Base-by-base conservation (phyloP, 2,113 vertebrate species). In the Pampusana beccarii region DNA sequence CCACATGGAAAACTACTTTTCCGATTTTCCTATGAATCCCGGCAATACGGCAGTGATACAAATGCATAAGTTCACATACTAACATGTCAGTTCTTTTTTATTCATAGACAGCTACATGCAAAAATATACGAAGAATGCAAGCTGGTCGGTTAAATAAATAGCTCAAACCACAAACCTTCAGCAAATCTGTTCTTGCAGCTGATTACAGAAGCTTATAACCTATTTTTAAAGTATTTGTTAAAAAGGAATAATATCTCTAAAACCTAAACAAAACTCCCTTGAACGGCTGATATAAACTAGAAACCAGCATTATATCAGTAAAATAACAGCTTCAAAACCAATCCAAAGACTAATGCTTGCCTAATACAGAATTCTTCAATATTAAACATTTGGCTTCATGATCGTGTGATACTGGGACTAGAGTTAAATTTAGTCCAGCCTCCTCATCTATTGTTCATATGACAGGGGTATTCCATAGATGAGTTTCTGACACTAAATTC, bases 81-180 rank as follows among this genome's bases (percentile, higher is more conserved):
- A 95, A 89, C 91, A 89, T 92, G 86, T 84, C 80, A 50, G 77
- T 91, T 66, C 36, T 91, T 90, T 94, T 94, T 97, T 96, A 95
- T 66, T 95, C 88, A 85, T 88, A 93, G 94, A 95, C 0, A 23
- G 87, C 94, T 96, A 72, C 17, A 42, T 73, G 67, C 64, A 92
- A 95, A 93, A 97, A 96, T 80, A 67, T 60, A 97, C 56, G 82
- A 90, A 95, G 79, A 71, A 36, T 78, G 77, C 31, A 90, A 78
- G 83, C 78, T 84, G 81, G 74, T 28, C 95, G 93, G 85, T 90
- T 91, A 73, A 90, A 77, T 84, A 81, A 92, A 80, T 15, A 92
- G 38, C 15, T 33, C 51, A 69, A 93, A 65, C 56, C 65, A 64
- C 61, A 74, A 88, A 26, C 36, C 6, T 16, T n/a, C 60, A 90